These are phyloP conservation scores for Capromys pilorides DNA, from an alignment of 2,797 vertebrate genomes.

Conservation along the genomic window DNA sequence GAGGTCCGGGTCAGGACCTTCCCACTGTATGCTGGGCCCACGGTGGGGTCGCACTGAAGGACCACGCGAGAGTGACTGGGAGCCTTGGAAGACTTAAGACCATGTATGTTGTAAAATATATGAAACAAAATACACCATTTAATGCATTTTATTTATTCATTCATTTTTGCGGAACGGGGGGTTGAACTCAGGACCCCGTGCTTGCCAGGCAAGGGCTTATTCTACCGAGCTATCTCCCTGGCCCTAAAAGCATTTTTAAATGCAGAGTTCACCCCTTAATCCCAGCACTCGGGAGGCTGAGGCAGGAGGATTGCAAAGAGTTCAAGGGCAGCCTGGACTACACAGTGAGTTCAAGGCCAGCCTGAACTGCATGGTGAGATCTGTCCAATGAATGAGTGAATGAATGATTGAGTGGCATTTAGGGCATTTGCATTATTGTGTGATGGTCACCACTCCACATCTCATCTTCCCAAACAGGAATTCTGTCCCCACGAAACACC, in stretches of 20 bases:
- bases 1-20: not conserved
- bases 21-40: not conserved
- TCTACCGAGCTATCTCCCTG: no score
- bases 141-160: no score
- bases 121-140: not conserved
- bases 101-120: not conserved
- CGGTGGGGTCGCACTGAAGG: not conserved
- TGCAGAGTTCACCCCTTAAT: not conserved
- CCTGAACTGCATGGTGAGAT: not conserved
- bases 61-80: rapidly evolving
- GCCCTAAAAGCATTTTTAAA: not conserved
- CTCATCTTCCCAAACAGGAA: not conserved
- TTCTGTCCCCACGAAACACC: not conserved
- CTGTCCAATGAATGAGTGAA: not conserved
- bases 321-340: not conserved
- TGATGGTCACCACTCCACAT: not conserved
- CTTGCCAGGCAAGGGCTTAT: no score
- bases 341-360: no score
- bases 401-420: not conserved
- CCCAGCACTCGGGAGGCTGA: not conserved
- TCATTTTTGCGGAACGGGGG: no score
- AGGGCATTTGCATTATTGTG: no score
- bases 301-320: not conserved
- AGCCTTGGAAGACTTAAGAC: not conserved
- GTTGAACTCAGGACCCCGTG: no score